Percentiles rank a stretch among this genome's conserved stretches.
Evolutionary conservation across 2,113 vertebrate species (phyloP).

Genomic region (Rafetus swinhoei): DNA sequence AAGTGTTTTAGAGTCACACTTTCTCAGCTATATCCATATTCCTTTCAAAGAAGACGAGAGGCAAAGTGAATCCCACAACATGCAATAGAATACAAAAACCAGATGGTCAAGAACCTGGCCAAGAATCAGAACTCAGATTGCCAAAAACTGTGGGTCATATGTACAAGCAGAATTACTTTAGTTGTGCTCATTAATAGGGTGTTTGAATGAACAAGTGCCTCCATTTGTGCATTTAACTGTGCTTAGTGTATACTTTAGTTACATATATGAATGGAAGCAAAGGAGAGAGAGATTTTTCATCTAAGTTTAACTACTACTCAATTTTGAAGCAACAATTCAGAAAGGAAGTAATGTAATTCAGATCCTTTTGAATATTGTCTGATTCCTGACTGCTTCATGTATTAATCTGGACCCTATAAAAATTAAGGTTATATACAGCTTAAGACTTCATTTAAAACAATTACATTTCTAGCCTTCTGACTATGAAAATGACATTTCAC

Average conservation of each 20-base stretch:
- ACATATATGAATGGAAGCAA: not conserved
- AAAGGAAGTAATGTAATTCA: not conserved
- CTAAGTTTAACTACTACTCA: conserved; percentile 6
- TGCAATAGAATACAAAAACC: not conserved
- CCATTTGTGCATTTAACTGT: accelerated
- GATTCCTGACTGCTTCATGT: not conserved
- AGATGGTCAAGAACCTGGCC: not conserved
- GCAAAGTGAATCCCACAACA: not conserved
- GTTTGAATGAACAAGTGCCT: not conserved
- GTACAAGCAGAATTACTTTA: accelerated
- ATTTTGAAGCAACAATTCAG: not conserved
- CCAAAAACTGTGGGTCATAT: not conserved
- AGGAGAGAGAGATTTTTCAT: conserved; percentile 2
- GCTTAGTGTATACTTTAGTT: not conserved
- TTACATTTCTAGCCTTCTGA: conserved; percentile 23
- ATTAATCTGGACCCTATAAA: conserved; percentile 10
- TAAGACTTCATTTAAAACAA: conserved; percentile 62
- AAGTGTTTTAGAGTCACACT: not conserved
- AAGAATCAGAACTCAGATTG: not conserved
- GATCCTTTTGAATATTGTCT: conserved; percentile 2
- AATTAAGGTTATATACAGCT: conserved; percentile 31
- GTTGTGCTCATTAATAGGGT: not conserved
- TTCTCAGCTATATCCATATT: not conserved
- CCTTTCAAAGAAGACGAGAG: not conserved
- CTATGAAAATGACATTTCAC: not conserved